Evolutionary conservation across 2,888 invertebrate species (phyloP).

Genomic region (Drosophila suboccidentalis): DNA sequence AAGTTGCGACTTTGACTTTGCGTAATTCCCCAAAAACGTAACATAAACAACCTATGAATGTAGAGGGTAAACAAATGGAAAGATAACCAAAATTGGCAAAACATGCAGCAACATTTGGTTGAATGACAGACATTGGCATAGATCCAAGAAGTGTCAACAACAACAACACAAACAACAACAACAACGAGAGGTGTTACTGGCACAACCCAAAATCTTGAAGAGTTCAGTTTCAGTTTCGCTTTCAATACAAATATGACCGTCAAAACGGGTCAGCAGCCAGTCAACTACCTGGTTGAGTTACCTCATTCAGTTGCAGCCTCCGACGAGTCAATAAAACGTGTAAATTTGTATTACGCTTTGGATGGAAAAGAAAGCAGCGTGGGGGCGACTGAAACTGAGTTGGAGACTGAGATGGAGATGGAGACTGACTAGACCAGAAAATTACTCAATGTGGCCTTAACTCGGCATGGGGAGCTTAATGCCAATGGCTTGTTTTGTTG

Average conservation of each 20-base stretch:
- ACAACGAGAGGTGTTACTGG: slow-evolving; percentile 27
- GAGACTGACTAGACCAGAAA: slow-evolving; percentile 63
- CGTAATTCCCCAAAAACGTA: slow-evolving; percentile 52
- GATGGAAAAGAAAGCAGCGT: slow-evolving; percentile 63
- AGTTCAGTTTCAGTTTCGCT: slow-evolving; percentile 58
- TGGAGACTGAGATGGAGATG: background rate
- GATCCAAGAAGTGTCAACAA: slow-evolving; percentile 50
- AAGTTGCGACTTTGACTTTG: slow-evolving; percentile 53
- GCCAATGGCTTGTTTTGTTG: slow-evolving; percentile 39
- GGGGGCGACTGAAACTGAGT: slow-evolving; percentile 31
- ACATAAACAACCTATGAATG: slow-evolving; percentile 21
- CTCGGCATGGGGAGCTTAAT: slow-evolving; percentile 29
- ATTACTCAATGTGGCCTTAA: slow-evolving; percentile 66
- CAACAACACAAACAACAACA: slow-evolving; percentile 5
- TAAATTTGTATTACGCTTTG: slow-evolving; percentile 68
- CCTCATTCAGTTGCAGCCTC: slow-evolving; percentile 49
- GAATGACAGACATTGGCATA: slow-evolving; percentile 75
- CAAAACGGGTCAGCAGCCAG: slow-evolving; percentile 52
- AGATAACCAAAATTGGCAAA: slow-evolving; percentile 26
- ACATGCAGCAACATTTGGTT: slow-evolving; percentile 32
- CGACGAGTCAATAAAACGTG: slow-evolving; percentile 56
- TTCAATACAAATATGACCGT: slow-evolving; percentile 66
- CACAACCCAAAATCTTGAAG: slow-evolving; percentile 59
- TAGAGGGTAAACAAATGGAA: slow-evolving; percentile 49
- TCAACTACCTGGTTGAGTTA: slow-evolving; percentile 45